A percentile compares a stretch with the other conserved stretches of the same genome.
These are phyloP conservation scores for Chloropsis hardwickii DNA, from an alignment of 2,113 vertebrate species.

Conservation along the genomic window DNA sequence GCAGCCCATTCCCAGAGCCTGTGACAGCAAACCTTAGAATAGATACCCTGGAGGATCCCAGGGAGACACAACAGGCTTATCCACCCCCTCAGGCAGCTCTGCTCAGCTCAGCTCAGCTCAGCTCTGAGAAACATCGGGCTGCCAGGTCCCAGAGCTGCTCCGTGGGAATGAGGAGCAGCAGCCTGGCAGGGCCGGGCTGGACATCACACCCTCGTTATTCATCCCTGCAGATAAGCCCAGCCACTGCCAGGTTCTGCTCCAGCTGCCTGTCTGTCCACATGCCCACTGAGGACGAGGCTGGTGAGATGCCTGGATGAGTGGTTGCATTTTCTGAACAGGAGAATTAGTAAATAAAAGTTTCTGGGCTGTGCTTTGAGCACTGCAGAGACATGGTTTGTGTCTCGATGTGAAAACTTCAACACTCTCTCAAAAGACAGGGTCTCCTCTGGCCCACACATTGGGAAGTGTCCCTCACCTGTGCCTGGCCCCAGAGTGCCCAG, in stretches of 20 bases:
- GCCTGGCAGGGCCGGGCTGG: not conserved
- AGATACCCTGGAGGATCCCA: not conserved
- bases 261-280: not conserved
- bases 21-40: constrained; percentile 29
- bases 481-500: not conserved
- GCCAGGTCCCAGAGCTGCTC: not conserved
- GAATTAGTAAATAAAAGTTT: not conserved
- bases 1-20: constrained; percentile 40
- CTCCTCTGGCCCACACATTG: not conserved
- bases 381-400: not conserved
- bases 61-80: not conserved
- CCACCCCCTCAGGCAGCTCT: not conserved
- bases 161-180: not conserved
- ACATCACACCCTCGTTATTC: not conserved
- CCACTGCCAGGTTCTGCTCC: not conserved
- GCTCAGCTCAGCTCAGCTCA: not conserved
- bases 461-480: rapidly evolving
- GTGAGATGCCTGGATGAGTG: not conserved
- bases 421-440: not conserved
- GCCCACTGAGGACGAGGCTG: rapidly evolving
- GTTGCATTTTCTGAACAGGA: not conserved
- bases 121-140: not conserved
- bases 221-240: not conserved
- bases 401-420: not conserved
- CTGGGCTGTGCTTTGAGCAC: not conserved